Evolutionary conservation across 2,113 vertebrate species (phyloP).

Genomic region (Channa argus): DNA sequence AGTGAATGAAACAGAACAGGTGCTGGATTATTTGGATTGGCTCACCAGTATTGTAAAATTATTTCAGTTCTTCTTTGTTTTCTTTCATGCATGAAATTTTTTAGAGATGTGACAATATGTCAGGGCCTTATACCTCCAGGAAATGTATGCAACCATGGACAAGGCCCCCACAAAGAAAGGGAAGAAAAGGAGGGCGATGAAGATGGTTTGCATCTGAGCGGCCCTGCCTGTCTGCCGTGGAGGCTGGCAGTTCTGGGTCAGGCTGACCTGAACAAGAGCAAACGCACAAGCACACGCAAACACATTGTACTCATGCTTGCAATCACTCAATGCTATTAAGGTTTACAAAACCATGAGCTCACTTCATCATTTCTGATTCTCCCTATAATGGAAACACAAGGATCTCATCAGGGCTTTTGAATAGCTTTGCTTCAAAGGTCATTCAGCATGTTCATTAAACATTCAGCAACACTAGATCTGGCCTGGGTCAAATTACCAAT

Average conservation of each 20-base stretch:
- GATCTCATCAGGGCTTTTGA: conserved; percentile 19
- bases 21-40: background rate
- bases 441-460: conserved; percentile 54
- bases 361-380: conserved; percentile 7
- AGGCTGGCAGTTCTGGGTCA: conserved; percentile 93
- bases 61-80: no score
- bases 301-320: background rate
- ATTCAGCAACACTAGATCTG: conserved; percentile 35
- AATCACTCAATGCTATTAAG: background rate
- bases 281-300: background rate
- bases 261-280: conserved; percentile 84
- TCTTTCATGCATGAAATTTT: background rate
- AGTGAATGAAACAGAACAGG: background rate
- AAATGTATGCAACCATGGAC: conserved; percentile 84
- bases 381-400: background rate
- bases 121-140: conserved; percentile 88
- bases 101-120: background rate
- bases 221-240: conserved; percentile 89
- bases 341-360: background rate
- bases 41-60: no score
- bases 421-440: conserved; percentile 34
- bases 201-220: conserved; percentile 92
- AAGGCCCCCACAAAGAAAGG: conserved; percentile 90
- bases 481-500: conserved; percentile 52
- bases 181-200: conserved; percentile 91